Evolutionary conservation across 2,797 vertebrate genomes (phyloP), one percentile per base, ranked within the genome.

Genomic region (Limosa lapponica): DNA sequence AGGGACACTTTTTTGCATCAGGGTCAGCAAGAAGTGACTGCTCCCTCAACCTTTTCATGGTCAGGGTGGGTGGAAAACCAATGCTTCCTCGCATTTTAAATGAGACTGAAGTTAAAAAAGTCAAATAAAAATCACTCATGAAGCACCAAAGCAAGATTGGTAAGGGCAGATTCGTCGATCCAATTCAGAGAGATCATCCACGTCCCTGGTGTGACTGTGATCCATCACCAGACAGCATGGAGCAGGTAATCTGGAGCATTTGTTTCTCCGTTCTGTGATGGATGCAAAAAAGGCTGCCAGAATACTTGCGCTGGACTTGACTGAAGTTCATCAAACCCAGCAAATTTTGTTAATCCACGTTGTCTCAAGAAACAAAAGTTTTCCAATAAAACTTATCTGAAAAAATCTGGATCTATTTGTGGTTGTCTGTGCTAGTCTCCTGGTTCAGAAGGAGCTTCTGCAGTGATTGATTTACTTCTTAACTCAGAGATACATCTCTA

Each of bases 381-480:
- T 74, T 71, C n/a, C 32, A 30, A 34, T 7, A 71, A 74, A 65
- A 11, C 23, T 24, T 48, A 19, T 46, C 37, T 82, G 51, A 69
- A 69, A 83, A 94, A 61, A 34, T 51, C 54, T 71, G 43, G 5
- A 61, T 70, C 28, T 46, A 4, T 61, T 86, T 64, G 39, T 39
- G 23, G 10, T 27, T 88, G 11, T 5, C 44, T 90, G 30, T 61
- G 49, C 34, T 44, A 7, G 19, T 8, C 17, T 79, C 30, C 49
- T 24, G 17, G n/a, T 65, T 80, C 66, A 89, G 77, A 82, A 93
- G 58, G 25, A 88, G 23, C 25, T 84, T 86, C 59, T 89, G 12
- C 30, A 79, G 43, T 55, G 88, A 82, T 49, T 77, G 43, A 95
- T 92, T 89, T 73, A 66, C 23, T 74, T 79, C 62, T 52, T 87